Evolutionary conservation across 2,888 invertebrate species (phyloP), one percentile per base, ranked within the genome.

Genomic region (Agriopis leucophaearia): DNA sequence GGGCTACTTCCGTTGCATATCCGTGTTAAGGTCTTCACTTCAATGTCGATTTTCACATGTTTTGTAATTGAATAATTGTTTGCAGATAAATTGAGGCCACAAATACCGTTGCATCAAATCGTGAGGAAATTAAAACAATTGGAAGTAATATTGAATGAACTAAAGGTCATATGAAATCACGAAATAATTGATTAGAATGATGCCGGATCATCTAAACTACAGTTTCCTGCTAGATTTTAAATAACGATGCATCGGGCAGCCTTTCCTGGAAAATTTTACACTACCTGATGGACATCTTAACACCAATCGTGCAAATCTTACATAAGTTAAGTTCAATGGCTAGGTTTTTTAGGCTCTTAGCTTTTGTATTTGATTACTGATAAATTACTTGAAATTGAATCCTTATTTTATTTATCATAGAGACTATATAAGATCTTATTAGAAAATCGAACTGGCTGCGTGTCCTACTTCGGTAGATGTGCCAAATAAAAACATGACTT

Each of bases 11-110:
- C 83, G 80, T 69, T 80, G 72, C 71, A 76, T 78, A 81, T 81
- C 73, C 79, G 73, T 81, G 83, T 77, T 82, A 86, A 88, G 87
- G 86, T 81, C 81, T 67, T 51, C 69, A 68, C 54, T 69, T 69
- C 83, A 87, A 86, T 85, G 83, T 73, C 81, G 73, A 76, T 71
- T 72, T 78, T 65, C 71, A 66, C 54, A 70, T 70, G 73, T 74
- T 71, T 64, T 73, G 57, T 51, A 64, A 65, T 71, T 68, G 60
- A 61, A 61, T 66, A 71, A 73, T 74, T 72, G 74, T 74, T 68
- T 69, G 71, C 74, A 64, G 57, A 73, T 63, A 42, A 56, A 76
- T 80, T 70, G 54, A 79, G 75, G 78, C 8, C 70, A 63, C 10
- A 69, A 72, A 70, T 60, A 65, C 10, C 42, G 51, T 36, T 60